Evolutionary conservation across 2,797 vertebrate genomes (phyloP).

Genomic region (Argentina silus): DNA sequence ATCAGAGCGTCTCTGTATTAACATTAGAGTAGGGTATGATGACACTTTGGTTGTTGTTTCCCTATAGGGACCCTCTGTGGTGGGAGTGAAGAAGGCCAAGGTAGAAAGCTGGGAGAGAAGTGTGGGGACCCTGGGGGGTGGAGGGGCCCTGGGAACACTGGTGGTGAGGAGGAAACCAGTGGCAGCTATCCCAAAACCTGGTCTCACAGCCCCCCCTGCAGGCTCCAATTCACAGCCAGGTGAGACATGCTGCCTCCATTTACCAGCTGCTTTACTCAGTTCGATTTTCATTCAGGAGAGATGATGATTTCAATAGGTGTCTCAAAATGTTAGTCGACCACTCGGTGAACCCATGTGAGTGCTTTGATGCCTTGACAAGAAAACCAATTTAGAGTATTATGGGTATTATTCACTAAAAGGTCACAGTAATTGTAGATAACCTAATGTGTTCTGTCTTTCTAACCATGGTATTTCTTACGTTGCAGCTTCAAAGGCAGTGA

Average conservation of each 20-base stretch:
- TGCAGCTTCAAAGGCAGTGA: conserved; percentile 54
- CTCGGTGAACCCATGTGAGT: no score
- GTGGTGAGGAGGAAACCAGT: conserved; percentile 80
- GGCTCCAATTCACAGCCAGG: conserved; percentile 52
- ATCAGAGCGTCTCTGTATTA: no score
- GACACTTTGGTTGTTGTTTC: conserved; percentile 2
- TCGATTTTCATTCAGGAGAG: no score
- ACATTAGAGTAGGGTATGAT: no score
- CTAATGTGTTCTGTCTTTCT: background rate
- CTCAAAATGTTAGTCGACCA: background rate
- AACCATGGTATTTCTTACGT: conserved; percentile 7
- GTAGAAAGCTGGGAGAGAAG: conserved; percentile 85
- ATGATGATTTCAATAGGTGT: background rate
- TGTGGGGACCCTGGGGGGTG: conserved; percentile 74
- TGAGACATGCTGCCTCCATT: conserved; percentile 34
- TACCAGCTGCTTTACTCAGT: no score
- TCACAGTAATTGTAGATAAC: background rate
- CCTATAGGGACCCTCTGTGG: conserved; percentile 54
- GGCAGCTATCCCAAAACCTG: conserved; percentile 35
- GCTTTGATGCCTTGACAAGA: no score
- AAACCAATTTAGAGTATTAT: no score
- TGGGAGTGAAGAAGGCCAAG: conserved; percentile 76
- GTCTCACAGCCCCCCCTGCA: conserved; percentile 13
- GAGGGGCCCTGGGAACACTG: conserved; percentile 75
- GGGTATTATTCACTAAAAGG: background rate